A percentile compares a stretch with the other conserved stretches of the same genome.
Evolutionary conservation across 2,797 vertebrate genomes (phyloP).

Genomic region (Schizopygopsis pylzovi): DNA sequence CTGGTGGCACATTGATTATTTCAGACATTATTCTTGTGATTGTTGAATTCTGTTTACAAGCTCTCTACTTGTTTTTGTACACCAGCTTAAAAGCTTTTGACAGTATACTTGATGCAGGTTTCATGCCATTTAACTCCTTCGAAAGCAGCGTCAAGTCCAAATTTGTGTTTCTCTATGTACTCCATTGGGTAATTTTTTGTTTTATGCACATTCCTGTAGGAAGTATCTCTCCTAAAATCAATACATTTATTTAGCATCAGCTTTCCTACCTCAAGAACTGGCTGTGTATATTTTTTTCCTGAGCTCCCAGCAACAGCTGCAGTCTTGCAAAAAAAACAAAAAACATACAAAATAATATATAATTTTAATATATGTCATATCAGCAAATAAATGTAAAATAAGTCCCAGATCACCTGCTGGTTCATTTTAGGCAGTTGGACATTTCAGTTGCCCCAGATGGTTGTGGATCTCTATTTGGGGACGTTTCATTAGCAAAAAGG

Average conservation of each 20-base stretch:
- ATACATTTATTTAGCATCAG: constrained; percentile 6
- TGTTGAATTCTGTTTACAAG: constrained; percentile 32
- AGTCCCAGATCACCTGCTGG: neutral
- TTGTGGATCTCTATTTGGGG: constrained; percentile 66
- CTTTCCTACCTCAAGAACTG: constrained; percentile 30
- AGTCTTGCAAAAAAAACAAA: neutral
- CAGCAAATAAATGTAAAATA: neutral
- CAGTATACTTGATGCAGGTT: neutral
- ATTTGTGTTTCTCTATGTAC: neutral
- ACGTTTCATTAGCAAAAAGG: constrained; percentile 26
- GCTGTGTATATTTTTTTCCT: constrained; percentile 22
- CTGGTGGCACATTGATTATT: constrained; percentile 38
- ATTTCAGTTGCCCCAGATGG: constrained; percentile 69
- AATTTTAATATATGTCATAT: neutral
- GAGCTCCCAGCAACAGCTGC: neutral
- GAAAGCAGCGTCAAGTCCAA: neutral
- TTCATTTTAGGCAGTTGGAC: constrained; percentile 25
- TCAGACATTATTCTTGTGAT: constrained; percentile 25
- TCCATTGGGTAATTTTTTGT: neutral
- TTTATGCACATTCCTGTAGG: constrained; percentile 9
- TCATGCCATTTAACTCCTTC: neutral
- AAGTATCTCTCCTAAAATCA: constrained; percentile 22
- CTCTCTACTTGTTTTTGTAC: constrained; percentile 3
- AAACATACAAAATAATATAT: neutral
- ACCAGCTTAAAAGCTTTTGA: constrained; percentile 15